Base-by-base conservation (phyloP, 1,140 invertebrate genomes). In the Triops cancriformis region DNA sequence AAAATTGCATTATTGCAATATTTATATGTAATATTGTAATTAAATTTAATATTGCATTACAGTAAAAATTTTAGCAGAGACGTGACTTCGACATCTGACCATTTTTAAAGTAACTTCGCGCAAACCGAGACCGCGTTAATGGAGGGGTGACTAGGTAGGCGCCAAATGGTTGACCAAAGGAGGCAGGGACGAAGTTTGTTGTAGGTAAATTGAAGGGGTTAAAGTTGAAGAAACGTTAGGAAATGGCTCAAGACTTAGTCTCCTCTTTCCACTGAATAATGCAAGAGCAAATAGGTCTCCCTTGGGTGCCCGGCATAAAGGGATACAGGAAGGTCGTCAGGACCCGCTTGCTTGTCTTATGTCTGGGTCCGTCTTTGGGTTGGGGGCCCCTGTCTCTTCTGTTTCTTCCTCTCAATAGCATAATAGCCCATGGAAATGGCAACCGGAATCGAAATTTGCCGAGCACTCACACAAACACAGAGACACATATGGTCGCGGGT, bases 241-340 rank as follows among this genome's bases (percentile, higher is more conserved):
- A 10, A 18, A 6, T 23, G 51, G 10, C 51, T 23, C 23, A 23
- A 64, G 51, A 64, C 10, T 64, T 64, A 64, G 23, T 18, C 23
- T 23, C 23, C 14, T 64, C 51, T 64, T 64, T 64, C 51, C 51
- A 64, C 51, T 64, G 51, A 64, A 64, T 64, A 64, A 64, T 64
- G 51, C 51, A 64, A 64, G 14, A 64, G 51, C 51, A 64, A 64
- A 64, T 64, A 64, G 51, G 51, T 64, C 51, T 64, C 51, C 51
- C 51, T 23, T 18, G 51, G 51, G 51, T 64, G n/a, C 51, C 23
- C n/a, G 51, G 51, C n/a, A 23, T 64, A 64, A 64, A 64, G 51
- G 31, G 51, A 64, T 64, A 64, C 51, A 64, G 51, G 51, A 37
- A 64, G 51, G 51, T 64, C 51, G 51, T n/a, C 51, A 64, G 51